Percentiles rank a stretch among this genome's conserved stretches.
Conservation (phyloP, 1,140 invertebrate species). For the Papilio helenus region DNA sequence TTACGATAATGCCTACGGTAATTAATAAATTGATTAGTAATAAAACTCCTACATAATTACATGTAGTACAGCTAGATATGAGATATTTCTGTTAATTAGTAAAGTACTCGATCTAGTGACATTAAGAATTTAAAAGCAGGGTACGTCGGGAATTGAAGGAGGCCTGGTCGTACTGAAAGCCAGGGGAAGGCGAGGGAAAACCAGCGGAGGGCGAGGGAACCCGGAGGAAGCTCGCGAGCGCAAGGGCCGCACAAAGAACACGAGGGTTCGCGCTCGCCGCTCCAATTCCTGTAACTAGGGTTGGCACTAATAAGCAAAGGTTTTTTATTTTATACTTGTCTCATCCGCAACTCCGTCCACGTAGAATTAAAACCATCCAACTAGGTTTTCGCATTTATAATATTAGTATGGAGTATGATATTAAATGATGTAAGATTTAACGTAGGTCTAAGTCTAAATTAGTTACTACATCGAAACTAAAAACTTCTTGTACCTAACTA, state of each 20-base stretch:
- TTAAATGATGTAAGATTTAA: too few relatives aligned
- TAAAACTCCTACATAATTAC: too few relatives aligned
- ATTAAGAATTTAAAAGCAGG: background rate
- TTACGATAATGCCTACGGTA: too few relatives aligned
- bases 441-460: too few relatives aligned
- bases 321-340: background rate
- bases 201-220: conserved; percentile 1
- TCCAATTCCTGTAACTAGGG: conserved; percentile 3
- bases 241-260: background rate
- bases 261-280: conserved; percentile 8
- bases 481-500: too few relatives aligned
- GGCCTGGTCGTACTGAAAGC: background rate
- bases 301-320: background rate
- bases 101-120: background rate
- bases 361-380: too few relatives aligned
- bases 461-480: too few relatives aligned
- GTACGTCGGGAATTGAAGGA: background rate
- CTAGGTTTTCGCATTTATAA: too few relatives aligned
- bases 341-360: too few relatives aligned
- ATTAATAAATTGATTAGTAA: too few relatives aligned
- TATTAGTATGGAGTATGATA: too few relatives aligned
- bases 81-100: background rate
- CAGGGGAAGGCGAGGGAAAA: background rate
- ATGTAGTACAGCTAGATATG: too few relatives aligned
- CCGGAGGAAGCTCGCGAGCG: conserved; percentile 5